Base-by-base conservation (phyloP, 2,113 vertebrate species). In the Pleuronectes platessa region DNA sequence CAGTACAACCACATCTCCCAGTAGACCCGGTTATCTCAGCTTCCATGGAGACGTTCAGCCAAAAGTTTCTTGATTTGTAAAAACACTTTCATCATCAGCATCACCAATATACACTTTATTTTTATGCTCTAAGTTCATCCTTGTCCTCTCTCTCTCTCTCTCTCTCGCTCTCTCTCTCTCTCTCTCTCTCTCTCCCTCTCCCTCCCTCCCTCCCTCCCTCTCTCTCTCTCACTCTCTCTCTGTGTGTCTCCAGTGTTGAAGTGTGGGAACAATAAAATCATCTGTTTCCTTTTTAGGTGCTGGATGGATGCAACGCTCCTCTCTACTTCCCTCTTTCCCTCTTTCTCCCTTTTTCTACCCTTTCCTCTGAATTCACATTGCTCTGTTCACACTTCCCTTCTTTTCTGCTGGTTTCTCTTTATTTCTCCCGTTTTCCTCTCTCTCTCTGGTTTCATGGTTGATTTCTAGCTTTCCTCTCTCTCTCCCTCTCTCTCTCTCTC, bases 271-370 rank as follows among this genome's bases (percentile, higher is more conserved):
- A 45, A 45, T 45, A 45, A 51, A 51, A 51, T 20, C 49, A 51
- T 18, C n/a, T 42, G 20, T 71, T 78, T 85, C 74, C 80, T 85
- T 85, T 83, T 81, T 85, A 85, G 71, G 77, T 71, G 71, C 61
- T 78, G 55, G 8, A 66, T 15, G 42, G 31, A 76, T 42, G 20
- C 80, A 61, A 49, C 47, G 8, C 58, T 59, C 51, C 37, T 23
- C 71, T 51, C n/a, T n/a, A 61, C 51, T 24, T 35, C 31, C 3
- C 8, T 35, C 15, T 68, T 26, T 31, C 49, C 61, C 49, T 42
- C 37, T 62, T 7, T 24, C 47, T 47, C 0, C 14, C 4, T n/a
- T 37, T 60, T 37, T 60, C 12, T 40, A 4, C 6, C 47, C 14
- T 7, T 42, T 15, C 12, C 54, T 45, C 26, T 51, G 35, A 37